Evolutionary conservation across 2,113 vertebrate genomes (phyloP).

Genomic region (Albula goreensis): DNA sequence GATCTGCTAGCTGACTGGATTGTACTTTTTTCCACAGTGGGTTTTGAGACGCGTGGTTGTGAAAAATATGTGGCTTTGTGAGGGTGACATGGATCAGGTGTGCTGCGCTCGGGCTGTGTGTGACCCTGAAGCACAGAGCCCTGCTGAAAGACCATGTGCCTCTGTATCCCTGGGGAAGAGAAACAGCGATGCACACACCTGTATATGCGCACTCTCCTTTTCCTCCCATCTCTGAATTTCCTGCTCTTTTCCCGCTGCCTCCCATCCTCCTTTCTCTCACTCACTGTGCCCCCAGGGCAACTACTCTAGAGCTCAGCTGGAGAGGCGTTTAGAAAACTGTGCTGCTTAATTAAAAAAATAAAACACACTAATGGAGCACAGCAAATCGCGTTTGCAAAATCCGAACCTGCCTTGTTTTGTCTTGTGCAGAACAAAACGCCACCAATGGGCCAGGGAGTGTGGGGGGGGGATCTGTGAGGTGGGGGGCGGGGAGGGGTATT

Average conservation of each 20-base stretch:
- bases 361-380: conserved; percentile 15
- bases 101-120: neutral
- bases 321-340: conserved; percentile 10
- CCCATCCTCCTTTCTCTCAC: neutral
- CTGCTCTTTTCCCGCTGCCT: neutral
- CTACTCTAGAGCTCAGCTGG: neutral
- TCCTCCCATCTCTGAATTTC: neutral
- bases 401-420: neutral
- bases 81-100: neutral
- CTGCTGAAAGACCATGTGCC: neutral
- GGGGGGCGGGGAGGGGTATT: neutral
- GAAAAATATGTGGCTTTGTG: neutral
- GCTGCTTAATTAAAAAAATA: conserved; percentile 20
- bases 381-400: neutral
- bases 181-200: neutral
- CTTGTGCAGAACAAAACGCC: neutral
- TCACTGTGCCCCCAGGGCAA: neutral
- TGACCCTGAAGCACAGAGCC: neutral
- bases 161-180: neutral
- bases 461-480: neutral
- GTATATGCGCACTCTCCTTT: neutral
- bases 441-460: neutral
- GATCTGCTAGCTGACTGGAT: neutral
- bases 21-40: neutral
- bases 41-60: neutral